Percentiles rank a stretch among this genome's conserved stretches.
These are phyloP conservation scores for Ophioninae sp. DNA, from an alignment of 2,888 invertebrate species.

Conservation along the genomic window DNA sequence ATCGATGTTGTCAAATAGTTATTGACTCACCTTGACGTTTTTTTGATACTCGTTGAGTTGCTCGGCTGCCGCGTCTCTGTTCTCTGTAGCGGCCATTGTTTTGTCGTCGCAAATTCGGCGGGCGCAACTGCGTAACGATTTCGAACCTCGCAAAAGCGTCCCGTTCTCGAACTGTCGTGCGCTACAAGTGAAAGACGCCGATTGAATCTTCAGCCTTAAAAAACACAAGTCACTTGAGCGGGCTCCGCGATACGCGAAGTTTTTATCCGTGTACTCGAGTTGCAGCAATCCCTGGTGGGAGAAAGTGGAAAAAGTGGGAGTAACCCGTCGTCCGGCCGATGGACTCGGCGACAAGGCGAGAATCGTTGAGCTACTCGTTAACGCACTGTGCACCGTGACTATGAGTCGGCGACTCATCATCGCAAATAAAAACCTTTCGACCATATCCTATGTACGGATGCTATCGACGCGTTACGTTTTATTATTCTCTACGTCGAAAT, in stretches of 20 bases:
- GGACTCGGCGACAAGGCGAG: slow-evolving; percentile 32
- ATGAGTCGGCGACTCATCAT: not conserved
- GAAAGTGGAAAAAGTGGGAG: slow-evolving; percentile 54
- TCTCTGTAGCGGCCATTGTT: slow-evolving; percentile 77
- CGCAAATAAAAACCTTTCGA: not conserved
- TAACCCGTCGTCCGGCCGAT: slow-evolving; percentile 23
- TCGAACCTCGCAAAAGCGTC: slow-evolving; percentile 2
- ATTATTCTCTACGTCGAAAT: not conserved
- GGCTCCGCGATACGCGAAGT: slow-evolving; percentile 61
- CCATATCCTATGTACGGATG: slow-evolving; percentile 4
- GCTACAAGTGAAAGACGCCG: slow-evolving; percentile 6
- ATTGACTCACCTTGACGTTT: slow-evolving; percentile 82
- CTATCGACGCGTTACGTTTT: not conserved
- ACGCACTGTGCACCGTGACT: not conserved
- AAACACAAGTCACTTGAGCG: slow-evolving; percentile 47
- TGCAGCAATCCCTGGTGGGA: slow-evolving; percentile 62
- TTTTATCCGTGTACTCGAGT: slow-evolving; percentile 69
- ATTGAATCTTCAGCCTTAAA: not conserved
- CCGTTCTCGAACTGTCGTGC: not conserved
- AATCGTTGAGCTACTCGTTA: slow-evolving; percentile 26
- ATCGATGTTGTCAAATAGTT: not conserved
- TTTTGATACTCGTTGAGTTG: slow-evolving; percentile 86
- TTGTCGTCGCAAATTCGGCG: not conserved
- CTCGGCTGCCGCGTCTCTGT: slow-evolving; percentile 84
- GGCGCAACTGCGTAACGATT: slow-evolving; percentile 30